phyloP scores from a whole-genome alignment of 2,797 vertebrate species.

The Chaetophractus vellerosus region DNA sequence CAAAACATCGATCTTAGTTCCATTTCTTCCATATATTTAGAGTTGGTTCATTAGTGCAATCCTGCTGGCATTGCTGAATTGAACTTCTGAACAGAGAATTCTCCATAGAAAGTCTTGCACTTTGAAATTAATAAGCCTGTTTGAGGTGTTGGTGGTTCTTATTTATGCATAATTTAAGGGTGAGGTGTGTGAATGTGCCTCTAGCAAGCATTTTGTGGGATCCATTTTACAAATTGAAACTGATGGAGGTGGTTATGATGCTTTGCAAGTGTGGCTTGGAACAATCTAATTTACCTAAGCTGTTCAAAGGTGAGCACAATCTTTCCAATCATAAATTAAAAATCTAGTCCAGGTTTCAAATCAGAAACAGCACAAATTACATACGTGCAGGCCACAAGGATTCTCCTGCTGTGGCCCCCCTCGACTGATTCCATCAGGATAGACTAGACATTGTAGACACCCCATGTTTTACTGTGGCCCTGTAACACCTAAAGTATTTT shows the following conservation, averaged over 20 bases:
- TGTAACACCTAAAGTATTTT: slow-evolving; percentile 5
- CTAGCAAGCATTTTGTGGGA: slow-evolving; percentile 60
- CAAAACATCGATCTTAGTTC: background rate
- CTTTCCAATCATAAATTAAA: slow-evolving; percentile 78
- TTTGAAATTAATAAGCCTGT: slow-evolving; percentile 71
- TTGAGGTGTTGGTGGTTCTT: slow-evolving; percentile 71
- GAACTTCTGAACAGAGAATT: slow-evolving; percentile 69
- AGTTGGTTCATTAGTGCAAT: slow-evolving; percentile 48
- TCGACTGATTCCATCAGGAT: slow-evolving; percentile 43
- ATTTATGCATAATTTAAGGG: slow-evolving; percentile 73
- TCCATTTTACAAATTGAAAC: slow-evolving; percentile 79
- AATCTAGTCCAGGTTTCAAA: slow-evolving; percentile 72
- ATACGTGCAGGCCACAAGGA: slow-evolving; percentile 2
- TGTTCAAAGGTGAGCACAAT: slow-evolving; percentile 75
- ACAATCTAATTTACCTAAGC: slow-evolving; percentile 76
- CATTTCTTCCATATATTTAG: background rate
- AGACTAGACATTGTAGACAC: slow-evolving; percentile 28
- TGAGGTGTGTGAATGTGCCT: slow-evolving; percentile 68
- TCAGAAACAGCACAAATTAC: slow-evolving; percentile 65
- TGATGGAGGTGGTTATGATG: slow-evolving; percentile 47
- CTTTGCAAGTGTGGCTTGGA: slow-evolving; percentile 70
- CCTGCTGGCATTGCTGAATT: slow-evolving; percentile 40
- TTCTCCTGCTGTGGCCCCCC: background rate
- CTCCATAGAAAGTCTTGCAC: slow-evolving; percentile 57
- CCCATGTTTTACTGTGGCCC: slow-evolving; percentile 16